Percentiles rank a stretch among this genome's conserved stretches.
These are phyloP conservation scores for Cyclopterus lumpus DNA, from an alignment of 2,797 vertebrate species.

Conservation along the genomic window DNA sequence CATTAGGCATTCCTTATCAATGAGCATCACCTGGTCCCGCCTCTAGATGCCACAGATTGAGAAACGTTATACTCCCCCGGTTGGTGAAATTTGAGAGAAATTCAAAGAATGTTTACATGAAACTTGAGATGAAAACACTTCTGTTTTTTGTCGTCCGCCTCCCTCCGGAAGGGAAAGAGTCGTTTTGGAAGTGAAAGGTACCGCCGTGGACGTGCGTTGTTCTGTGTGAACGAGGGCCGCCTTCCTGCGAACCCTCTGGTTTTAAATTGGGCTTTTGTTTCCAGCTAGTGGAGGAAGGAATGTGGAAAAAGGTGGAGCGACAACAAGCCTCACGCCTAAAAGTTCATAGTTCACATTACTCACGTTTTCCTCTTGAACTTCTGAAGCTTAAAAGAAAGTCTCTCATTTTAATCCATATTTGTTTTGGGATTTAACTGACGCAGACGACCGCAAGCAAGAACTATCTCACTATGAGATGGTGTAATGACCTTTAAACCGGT, in stretches of 20 bases:
- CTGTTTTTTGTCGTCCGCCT: not conserved
- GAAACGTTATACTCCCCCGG: not conserved
- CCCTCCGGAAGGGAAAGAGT: not conserved
- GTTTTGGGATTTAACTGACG: not conserved
- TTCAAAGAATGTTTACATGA: slow-evolving; percentile 9
- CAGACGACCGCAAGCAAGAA: too few species aligned
- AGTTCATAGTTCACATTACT: not conserved
- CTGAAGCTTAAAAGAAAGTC: not conserved
- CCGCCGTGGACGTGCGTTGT: not conserved
- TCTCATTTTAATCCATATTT: not conserved
- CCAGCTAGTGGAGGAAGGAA: slow-evolving; percentile 35
- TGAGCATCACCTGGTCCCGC: not conserved
- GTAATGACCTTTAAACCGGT: slow-evolving; percentile 38
- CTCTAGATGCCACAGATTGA: not conserved
- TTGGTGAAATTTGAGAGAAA: slow-evolving; percentile 8
- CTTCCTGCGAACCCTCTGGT: not conserved
- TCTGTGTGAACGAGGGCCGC: too few species aligned
- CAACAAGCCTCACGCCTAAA: not conserved
- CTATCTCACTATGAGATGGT: slow-evolving; percentile 9
- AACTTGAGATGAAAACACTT: not conserved
- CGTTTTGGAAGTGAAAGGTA: slow-evolving; percentile 28
- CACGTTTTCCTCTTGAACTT: not conserved
- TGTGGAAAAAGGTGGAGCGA: slow-evolving; percentile 38
- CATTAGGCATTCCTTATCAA: not conserved
- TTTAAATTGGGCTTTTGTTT: not conserved